These are phyloP conservation scores for Drosophila erecta DNA, from an alignment of 1,140 invertebrate species.

Conservation along the genomic window DNA sequence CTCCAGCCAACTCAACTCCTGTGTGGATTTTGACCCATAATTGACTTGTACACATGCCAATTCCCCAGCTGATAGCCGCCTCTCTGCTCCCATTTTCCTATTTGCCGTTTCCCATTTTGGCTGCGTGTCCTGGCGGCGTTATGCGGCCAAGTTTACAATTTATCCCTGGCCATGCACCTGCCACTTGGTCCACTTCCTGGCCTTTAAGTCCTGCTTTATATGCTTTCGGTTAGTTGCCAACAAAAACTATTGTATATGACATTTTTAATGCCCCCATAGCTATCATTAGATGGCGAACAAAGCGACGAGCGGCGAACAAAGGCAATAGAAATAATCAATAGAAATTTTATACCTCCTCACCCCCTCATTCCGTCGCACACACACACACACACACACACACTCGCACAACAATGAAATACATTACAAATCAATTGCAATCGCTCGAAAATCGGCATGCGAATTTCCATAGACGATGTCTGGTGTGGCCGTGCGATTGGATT, in stretches of 20 bases:
- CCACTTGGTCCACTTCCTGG: constrained; percentile 4
- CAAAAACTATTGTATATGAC: constrained; percentile 56
- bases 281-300: constrained; percentile 79
- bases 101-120: constrained; percentile 8
- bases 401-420: constrained; percentile 78
- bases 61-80: constrained; percentile 51
- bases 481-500: constrained; percentile 46
- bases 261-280: constrained; percentile 81
- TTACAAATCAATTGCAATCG: constrained; percentile 83
- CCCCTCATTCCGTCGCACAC: not conserved
- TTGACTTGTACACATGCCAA: constrained; percentile 81
- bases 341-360: constrained; percentile 66
- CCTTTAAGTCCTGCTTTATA: constrained; percentile 38
- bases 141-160: constrained; percentile 53
- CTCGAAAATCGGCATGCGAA: constrained; percentile 81
- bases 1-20: constrained; percentile 51
- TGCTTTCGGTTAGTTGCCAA: constrained; percentile 10
- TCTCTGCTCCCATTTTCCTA: constrained; percentile 9
- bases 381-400: constrained; percentile 32
- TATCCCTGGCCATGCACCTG: constrained; percentile 23
- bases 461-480: constrained; percentile 80
- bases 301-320: constrained; percentile 72
- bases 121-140: constrained; percentile 65
- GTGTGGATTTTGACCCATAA: constrained; percentile 81
- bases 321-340: constrained; percentile 82